These are phyloP conservation scores for Drosophila leontia DNA, from an alignment of 1,140 invertebrate species.

Conservation along the genomic window DNA sequence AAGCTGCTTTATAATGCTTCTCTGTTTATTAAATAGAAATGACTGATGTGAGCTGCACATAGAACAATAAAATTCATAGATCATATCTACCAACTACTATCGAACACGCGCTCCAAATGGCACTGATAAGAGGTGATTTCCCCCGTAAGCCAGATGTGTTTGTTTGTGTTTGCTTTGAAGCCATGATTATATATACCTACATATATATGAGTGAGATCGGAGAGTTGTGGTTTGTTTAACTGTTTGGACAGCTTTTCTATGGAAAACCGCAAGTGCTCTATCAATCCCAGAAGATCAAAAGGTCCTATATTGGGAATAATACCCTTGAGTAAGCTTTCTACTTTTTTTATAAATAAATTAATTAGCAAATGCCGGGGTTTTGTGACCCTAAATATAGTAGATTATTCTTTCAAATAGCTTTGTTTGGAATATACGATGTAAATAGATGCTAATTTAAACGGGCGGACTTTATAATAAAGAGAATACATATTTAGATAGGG, in stretches of 20 bases:
- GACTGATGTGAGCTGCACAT: not conserved
- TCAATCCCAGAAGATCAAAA: not conserved
- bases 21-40: not conserved
- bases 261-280: slow-evolving; percentile 3
- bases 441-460: slow-evolving; percentile 25
- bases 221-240: slow-evolving; percentile 1
- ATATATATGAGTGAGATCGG: not conserved
- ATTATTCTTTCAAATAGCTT: slow-evolving; percentile 1
- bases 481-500: slow-evolving; percentile 3
- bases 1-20: not conserved
- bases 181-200: slow-evolving; percentile 5
- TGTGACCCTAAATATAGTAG: slow-evolving; percentile 7
- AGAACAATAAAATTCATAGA: not conserved
- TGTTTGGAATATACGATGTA: slow-evolving; percentile 1
- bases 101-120: not conserved
- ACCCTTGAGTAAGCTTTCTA: not conserved
- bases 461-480: not conserved
- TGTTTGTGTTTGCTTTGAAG: slow-evolving; percentile 15
- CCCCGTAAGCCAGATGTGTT: slow-evolving; percentile 11
- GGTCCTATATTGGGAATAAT: not conserved
- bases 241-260: slow-evolving; percentile 13
- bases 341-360: slow-evolving; percentile 10
- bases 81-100: not conserved
- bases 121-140: slow-evolving; percentile 22
- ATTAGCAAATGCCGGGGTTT: slow-evolving; percentile 5